Evolutionary conservation across 1,140 invertebrate genomes (phyloP), one percentile per base, ranked within the genome.

Genomic region (Artemia franciscana): DNA sequence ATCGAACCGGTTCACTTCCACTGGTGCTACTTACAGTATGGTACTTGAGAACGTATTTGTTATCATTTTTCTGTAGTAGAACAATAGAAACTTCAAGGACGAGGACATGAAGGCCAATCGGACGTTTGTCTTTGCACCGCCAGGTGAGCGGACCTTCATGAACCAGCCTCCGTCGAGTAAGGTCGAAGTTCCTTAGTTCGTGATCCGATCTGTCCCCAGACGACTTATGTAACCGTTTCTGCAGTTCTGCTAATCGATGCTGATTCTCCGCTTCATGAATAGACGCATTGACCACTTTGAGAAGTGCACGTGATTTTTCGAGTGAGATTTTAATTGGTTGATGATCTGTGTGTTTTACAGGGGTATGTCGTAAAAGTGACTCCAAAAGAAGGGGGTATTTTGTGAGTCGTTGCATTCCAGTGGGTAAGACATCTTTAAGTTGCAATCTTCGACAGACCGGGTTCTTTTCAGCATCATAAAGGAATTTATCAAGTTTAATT

Each of bases 311-410:
- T 66, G 86, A 88, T 7, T 84, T 79, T 58, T 88, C 83, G 1
- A 88, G 74, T 4, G 87, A 84, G 24, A 80, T 75, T 60, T 80
- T 71, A 26, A 91, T 76, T 24, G 75, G 73, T 24, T 75, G 74
- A 63, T 82, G 76, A 24, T 67, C 62, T 25, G 73, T 73, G 62
- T 73, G 72, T 57, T 77, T 76, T 5, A 78, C 75, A 5, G 76
- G 73, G 25, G 77, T 79, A 58, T 83, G 85, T 67, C 91, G 92
- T 59, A 84, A 81, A 24, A 97, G 75, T 67, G 86, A 86, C 70
- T 95, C 91, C 63, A 98, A 83, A 0, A 98, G 77, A 12, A 98
- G 72, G 21, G 92, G 92, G 74, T 98, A 98, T 73, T 97, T 97
- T 1, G 92, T 93, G 58, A 97, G 75, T 67, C 84, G 80, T 74